A percentile compares a stretch with the other conserved stretches of the same genome.
Evolutionary conservation across 2,888 invertebrate species (phyloP).

Genomic region (Acleris literana): DNA sequence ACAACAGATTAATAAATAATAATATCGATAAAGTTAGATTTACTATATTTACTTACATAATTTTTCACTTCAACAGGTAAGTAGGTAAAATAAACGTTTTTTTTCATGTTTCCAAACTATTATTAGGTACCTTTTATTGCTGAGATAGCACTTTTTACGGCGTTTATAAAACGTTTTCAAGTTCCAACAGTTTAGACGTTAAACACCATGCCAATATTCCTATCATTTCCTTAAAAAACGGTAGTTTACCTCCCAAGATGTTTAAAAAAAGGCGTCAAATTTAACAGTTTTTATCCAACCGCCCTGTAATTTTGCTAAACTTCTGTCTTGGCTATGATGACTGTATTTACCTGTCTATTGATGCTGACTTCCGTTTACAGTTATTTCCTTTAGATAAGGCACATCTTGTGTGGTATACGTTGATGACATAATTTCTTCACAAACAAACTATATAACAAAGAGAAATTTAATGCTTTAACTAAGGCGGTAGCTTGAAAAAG

Average conservation of each 20-base stretch:
- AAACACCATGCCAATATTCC: conserved; percentile 17
- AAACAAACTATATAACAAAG: too few relatives aligned
- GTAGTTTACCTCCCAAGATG: conserved; percentile 54
- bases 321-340: conserved; percentile 49
- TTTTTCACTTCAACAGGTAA: too few relatives aligned
- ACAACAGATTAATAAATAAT: too few relatives aligned
- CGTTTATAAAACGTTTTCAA: background rate
- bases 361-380: conserved; percentile 49
- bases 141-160: background rate
- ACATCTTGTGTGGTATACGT: conserved; percentile 36
- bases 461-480: too few relatives aligned
- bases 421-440: too few relatives aligned
- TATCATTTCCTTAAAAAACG: conserved; percentile 24
- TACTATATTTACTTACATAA: too few relatives aligned
- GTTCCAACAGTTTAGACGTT: conserved; percentile 15
- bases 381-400: conserved; percentile 29
- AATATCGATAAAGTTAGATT: too few relatives aligned
- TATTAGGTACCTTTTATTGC: background rate
- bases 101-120: background rate
- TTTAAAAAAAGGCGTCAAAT: conserved; percentile 58
- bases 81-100: too few relatives aligned
- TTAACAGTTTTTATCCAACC: conserved; percentile 58
- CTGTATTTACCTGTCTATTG: conserved; percentile 42
- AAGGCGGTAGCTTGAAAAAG: background rate
- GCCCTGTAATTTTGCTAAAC: conserved; percentile 76